Percentiles rank a stretch among this genome's conserved stretches.
Evolutionary conservation across 2,113 vertebrate genomes (phyloP).

Genomic region (Steatornis caripensis): DNA sequence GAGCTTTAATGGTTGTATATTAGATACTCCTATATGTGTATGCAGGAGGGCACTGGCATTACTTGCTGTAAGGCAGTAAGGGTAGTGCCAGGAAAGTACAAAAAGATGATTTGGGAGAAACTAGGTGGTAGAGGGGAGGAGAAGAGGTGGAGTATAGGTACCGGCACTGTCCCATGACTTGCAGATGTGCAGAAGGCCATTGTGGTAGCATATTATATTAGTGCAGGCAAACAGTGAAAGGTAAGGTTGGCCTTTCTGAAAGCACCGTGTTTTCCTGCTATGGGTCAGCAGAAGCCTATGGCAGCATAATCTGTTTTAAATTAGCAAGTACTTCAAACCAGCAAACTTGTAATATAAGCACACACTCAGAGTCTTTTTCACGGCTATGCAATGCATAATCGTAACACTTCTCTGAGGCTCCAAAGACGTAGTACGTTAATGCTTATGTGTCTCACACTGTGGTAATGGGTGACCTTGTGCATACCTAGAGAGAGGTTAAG

Average conservation of each 20-base stretch:
- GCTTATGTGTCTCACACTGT: neutral
- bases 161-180: neutral
- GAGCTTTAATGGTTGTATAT: constrained; percentile 7
- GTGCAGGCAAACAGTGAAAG: neutral
- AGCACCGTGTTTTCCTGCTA: neutral
- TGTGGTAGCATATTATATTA: neutral
- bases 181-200: neutral
- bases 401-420: neutral
- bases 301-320: neutral
- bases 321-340: neutral
- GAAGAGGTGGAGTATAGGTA: neutral
- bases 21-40: neutral
- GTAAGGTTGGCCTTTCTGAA: neutral
- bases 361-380: neutral
- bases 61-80: neutral
- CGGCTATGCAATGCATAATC: neutral
- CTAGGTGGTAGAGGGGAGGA: neutral
- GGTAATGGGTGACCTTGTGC: neutral
- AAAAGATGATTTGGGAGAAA: neutral
- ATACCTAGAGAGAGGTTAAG: neutral
- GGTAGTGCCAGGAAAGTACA: neutral
- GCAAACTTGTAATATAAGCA: neutral
- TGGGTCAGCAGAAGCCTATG: neutral
- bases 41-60: neutral
- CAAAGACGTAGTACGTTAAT: neutral